Evolutionary conservation across 1,140 invertebrate genomes (phyloP).

Genomic region (Spodoptera litura): DNA sequence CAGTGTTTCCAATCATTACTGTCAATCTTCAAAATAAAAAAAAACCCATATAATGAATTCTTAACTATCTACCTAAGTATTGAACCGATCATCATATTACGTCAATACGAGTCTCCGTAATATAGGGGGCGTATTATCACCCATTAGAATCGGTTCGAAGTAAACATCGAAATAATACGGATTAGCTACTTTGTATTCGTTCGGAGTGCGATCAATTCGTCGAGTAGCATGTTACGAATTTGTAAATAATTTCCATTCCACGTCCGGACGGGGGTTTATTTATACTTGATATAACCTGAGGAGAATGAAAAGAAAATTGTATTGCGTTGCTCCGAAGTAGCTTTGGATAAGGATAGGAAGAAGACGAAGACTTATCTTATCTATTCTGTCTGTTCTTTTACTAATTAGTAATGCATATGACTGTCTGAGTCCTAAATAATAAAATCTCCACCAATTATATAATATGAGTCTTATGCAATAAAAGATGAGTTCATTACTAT

Average conservation of each 20-base stretch:
- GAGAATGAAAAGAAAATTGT: not conserved
- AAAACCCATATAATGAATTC: not conserved
- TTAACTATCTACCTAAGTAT: not conserved
- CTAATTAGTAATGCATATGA: no score
- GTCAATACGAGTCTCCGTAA: not conserved
- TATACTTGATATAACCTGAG: not conserved
- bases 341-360: not conserved
- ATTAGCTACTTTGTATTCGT: slow-evolving; percentile 17
- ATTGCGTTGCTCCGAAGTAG: no score
- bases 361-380: not conserved
- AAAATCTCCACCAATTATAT: no score
- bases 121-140: slow-evolving; percentile 11
- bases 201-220: not conserved
- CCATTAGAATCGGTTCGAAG: slow-evolving; percentile 17
- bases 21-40: no score
- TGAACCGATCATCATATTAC: not conserved
- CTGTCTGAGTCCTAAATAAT: no score
- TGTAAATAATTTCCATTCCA: slow-evolving; percentile 3
- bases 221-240: slow-evolving; percentile 2
- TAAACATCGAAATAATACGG: slow-evolving; percentile 1
- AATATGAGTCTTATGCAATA: no score
- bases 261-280: not conserved
- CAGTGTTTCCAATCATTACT: no score
- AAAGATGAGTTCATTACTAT: no score
- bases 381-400: no score